phyloP scores from a whole-genome alignment of 2,888 invertebrate genomes.

The Rugalucina vietnamica region DNA sequence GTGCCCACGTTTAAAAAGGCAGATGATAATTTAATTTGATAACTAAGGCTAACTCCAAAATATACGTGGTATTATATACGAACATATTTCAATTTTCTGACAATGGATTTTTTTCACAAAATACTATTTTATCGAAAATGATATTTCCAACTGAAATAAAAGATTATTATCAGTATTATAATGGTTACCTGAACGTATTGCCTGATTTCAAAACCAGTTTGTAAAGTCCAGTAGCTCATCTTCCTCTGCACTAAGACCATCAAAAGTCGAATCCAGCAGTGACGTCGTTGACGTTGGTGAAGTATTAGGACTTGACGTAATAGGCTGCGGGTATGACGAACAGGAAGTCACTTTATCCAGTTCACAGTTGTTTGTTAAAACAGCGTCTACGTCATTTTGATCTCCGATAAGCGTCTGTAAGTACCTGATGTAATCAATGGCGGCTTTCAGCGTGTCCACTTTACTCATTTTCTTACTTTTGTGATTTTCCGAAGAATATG shows the following conservation, averaged over 20 bases:
- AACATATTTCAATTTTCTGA: too few species aligned
- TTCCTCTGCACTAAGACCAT: conserved; percentile 72
- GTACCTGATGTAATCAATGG: conserved; percentile 79
- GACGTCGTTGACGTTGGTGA: conserved; percentile 59
- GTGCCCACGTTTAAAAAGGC: too few species aligned
- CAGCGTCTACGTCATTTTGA: conserved; percentile 68
- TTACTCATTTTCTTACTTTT: conserved; percentile 82
- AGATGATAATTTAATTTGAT: too few species aligned
- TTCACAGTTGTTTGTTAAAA: conserved; percentile 58
- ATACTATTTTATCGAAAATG: too few species aligned
- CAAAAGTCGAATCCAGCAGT: conserved; percentile 65
- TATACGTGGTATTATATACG: too few species aligned
- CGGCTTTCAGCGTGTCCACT: conserved; percentile 80
- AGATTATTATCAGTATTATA: too few species aligned
- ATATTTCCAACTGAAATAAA: too few species aligned
- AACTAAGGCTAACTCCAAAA: too few species aligned
- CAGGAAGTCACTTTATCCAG: conserved; percentile 57
- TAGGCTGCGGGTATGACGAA: conserved; percentile 45
- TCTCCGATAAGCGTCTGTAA: conserved; percentile 77
- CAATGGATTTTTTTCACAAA: too few species aligned
- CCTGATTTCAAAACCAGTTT: conserved; percentile 78
- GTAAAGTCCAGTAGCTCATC: conserved; percentile 78
- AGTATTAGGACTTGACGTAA: conserved; percentile 53
- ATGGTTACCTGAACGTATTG: too few species aligned
- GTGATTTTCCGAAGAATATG: conserved; percentile 65